A percentile compares a stretch with the other conserved stretches of the same genome.
These are phyloP conservation scores for Elmis aenea DNA, from an alignment of 2,888 invertebrate genomes.

Conservation along the genomic window DNA sequence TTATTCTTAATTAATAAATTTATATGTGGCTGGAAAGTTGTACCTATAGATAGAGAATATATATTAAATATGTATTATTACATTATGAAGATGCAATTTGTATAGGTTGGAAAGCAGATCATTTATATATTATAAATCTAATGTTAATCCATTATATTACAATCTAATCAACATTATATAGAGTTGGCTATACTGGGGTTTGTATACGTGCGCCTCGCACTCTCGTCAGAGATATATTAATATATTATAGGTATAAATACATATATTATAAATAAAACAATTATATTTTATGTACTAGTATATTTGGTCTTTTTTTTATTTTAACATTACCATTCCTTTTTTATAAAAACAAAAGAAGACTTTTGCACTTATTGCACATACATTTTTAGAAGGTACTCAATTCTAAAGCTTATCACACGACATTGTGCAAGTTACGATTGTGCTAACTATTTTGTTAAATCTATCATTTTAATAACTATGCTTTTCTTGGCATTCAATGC, in stretches of 20 bases:
- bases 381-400: not conserved
- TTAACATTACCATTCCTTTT: conserved; percentile 8
- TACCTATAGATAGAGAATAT: conserved; percentile 35
- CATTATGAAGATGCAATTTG: conserved; percentile 27
- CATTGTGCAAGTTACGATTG: no score
- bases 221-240: conserved; percentile 31
- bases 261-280: conserved; percentile 43
- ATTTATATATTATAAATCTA: conserved; percentile 38
- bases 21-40: conserved; percentile 41
- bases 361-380: not conserved
- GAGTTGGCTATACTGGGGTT: conserved; percentile 36
- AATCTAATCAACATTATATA: conserved; percentile 44
- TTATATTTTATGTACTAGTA: conserved; percentile 47
- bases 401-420: no score
- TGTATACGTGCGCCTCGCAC: conserved; percentile 33
- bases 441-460: no score
- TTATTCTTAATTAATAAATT: conserved; percentile 25
- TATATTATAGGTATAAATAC: conserved; percentile 26
- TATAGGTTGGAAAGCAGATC: conserved; percentile 36
- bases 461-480: no score
- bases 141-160: conserved; percentile 39
- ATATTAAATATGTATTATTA: conserved; percentile 21
- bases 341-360: not conserved
- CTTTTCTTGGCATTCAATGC: no score
- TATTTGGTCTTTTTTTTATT: conserved; percentile 22